Evolutionary conservation across 30 jellyfish, hydroid and myxozoan species (phyloP), one percentile per base, ranked within the genome.

Genomic region (Chironex yamaguchii): DNA sequence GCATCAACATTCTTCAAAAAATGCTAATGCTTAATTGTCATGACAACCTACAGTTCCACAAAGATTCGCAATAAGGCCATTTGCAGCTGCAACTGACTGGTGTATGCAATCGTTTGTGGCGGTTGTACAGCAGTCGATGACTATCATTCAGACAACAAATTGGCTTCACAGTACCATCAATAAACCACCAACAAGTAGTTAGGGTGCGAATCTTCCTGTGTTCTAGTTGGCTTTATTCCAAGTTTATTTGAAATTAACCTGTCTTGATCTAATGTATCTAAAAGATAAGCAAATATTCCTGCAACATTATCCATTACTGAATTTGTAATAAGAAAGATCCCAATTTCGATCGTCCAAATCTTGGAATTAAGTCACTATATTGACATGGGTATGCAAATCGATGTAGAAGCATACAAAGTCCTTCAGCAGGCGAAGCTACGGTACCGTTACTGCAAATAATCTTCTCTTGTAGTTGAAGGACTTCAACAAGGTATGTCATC

Each of bases 121-220:
- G 91, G 50, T 90, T 82, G 88, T 90, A 90, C 25, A 82, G 95
- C 6, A 65, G 84, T 58, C 95, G 48, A 30, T 90, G 97, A 36
- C 67, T 35, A 24, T 51, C 36, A 14, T 65, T 82, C 31, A 94
- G 97, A 52, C 97, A 64, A 36, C 91, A 82, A 24, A 90, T 90
- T 36, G 95, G 97, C 84, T 91, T 49, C 30, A 90, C 97, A 20
- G 95, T 90, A 34, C 97, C 95, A 67, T 90, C 97, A 36, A 90
- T 79, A 82, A 89, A 90, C n/a, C 90, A 82, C 89, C 89, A 74
- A 65, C 96, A 87, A 49, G 66, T 87, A 1, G 49, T 26, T 22
- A 63, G 63, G 36, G 92, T 68, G 1, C 89, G 80, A 28, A 76
- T 89, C 29, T 53, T 73, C n/a, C n/a, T n/a, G n/a, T n/a, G n/a